Base-by-base conservation (phyloP, 2,888 invertebrate genomes). In the Leucophenga maculata region DNA sequence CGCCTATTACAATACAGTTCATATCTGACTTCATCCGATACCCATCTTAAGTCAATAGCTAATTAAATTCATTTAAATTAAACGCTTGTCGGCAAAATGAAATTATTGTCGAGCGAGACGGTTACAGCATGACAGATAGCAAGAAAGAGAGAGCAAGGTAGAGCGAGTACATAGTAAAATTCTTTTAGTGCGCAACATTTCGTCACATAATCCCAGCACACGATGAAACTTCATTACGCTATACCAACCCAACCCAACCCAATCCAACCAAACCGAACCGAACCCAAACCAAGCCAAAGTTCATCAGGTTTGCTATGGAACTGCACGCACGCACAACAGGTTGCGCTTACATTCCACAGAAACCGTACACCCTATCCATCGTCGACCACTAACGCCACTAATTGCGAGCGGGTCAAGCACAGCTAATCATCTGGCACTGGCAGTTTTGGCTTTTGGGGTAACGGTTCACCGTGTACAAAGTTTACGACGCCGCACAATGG, bases 11-110 rank as follows among this genome's bases (percentile, higher is more conserved):
- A 20, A 22, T 22, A 46, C 64, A 46, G 6, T 31, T 44, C n/a
- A n/a, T n/a, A n/a, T n/a, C 64, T 6, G 32, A 26, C 57, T 39
- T 11, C 9, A 39, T 39, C 8, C 60, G 57, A 39, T 9, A 39
- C n/a, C 65, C 66, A 69, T 68, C 68, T 67, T 32, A 48, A 46
- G 60, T 39, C 60, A 64, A 48, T 57, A 67, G 65, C 48, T 71
- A 66, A 73, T 71, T 67, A 65, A 70, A 70, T 59, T 57, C 52
- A 64, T 55, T 55, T 46, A n/a, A 57, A 22, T 57, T 57, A 20
- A 55, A 67, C 57, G 55, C 46, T 39, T 67, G 32, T 46, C 39
- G 14, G 67, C 31, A 39, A 60, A 44, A 60, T 60, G 44, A 60
- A 60, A 18, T 44, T 60, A 44, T 50, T 16, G 50, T 4, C 3